Base-by-base conservation (phyloP, 1,140 invertebrate genomes). In the Centruroides sculpturatus region DNA sequence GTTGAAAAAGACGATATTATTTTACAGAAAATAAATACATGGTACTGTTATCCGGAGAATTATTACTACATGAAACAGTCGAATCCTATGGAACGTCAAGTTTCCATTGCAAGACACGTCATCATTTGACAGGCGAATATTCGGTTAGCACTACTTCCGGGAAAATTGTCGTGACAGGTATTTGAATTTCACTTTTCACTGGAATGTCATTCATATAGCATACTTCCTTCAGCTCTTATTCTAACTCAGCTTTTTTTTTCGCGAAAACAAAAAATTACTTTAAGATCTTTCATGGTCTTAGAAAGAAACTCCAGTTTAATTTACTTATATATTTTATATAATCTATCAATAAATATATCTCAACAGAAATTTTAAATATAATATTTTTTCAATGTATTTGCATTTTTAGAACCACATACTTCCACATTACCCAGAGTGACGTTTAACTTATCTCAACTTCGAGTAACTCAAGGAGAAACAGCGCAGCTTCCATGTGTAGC, bases 91-190 rank as follows among this genome's bases (percentile, higher is more conserved):
- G 57, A 4, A 59, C 47, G 11, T 59, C 57, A 64, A 73, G 71
- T 61, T 93, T 91, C 71, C 88, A 92, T 72, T 97, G 93, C 74
- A 81, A 90, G 67, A 95, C 92, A 53, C 88, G 91, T 72, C 92
- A 96, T 75, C 81, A 89, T 67, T 80, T 96, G 47, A 92, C 92
- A 67, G 89, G 89, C 67, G 91, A 95, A 79, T 92, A 90, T 63
- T 81, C 89, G 72, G 78, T 92, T 59, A 95, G 91, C 70, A 89
- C 89, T 50, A 91, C 89, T 52, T 94, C 93, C 73, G 91, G 91
- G 76, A 81, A 89, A 71, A 80, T 96, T 59, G 88, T 93, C 74
- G 92, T 67, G 46, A 62, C 61, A 58, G 61, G 61, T 62, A 56
- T 41, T 41, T 41, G 41, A 41, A 41, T 41, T 41, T 41, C 41